These are phyloP conservation scores for Amphiprion clarkii DNA, from an alignment of 2,797 vertebrate genomes.

Conservation along the genomic window DNA sequence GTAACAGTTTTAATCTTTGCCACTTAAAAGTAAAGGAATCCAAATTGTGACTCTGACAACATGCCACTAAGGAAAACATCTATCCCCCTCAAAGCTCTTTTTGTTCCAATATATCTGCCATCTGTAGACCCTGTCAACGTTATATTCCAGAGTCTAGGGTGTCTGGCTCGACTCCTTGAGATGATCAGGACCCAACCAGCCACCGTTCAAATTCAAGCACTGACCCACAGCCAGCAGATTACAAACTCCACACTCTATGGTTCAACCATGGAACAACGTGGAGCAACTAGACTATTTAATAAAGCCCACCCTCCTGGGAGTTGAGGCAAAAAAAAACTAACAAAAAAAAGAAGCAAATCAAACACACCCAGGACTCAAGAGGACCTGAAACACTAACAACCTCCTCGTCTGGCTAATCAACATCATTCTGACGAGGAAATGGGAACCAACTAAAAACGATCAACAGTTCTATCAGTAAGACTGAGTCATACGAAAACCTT, in stretches of 20 bases:
- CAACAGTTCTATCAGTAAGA: constrained; percentile 36
- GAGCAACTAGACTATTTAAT: constrained; percentile 6
- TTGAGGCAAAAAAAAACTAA: neutral
- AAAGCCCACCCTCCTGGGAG: constrained; percentile 28
- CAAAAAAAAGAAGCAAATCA: constrained; percentile 22
- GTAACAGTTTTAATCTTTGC: constrained; percentile 17
- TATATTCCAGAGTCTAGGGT: constrained; percentile 1
- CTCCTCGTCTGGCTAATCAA: constrained; percentile 25
- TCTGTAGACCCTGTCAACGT: neutral
- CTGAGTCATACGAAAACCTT: constrained; percentile 40
- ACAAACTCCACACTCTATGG: constrained; percentile 28
- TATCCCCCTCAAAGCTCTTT: constrained; percentile 1
- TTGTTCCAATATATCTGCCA: constrained; percentile 51
- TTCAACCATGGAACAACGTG: constrained; percentile 40
- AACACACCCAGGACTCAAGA: constrained; percentile 23
- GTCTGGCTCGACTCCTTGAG: constrained; percentile 5
- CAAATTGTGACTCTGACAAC: neutral
- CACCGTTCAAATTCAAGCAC: neutral
- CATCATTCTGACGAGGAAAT: constrained; percentile 37
- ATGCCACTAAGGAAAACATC: neutral
- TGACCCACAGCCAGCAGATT: neutral
- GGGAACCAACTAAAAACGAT: constrained; percentile 30
- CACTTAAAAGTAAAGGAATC: neutral
- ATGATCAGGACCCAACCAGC: neutral
- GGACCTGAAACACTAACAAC: constrained; percentile 21